phyloP scores from a whole-genome alignment of 2,888 invertebrate genomes.

The Epistrophe eligans region DNA sequence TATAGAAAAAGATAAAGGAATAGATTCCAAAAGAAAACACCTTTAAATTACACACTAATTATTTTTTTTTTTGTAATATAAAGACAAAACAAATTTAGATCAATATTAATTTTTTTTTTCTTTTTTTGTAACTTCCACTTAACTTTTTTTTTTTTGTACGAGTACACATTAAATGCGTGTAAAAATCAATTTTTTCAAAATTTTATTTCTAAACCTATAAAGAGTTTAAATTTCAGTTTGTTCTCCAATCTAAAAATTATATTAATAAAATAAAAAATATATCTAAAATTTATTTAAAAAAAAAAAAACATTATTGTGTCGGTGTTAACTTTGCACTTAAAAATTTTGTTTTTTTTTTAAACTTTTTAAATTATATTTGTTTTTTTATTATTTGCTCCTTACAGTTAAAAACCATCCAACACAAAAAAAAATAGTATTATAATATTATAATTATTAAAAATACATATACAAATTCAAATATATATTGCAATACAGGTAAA shows the following conservation, averaged over 20 bases:
- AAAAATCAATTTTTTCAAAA: constrained; percentile 38
- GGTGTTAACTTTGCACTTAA: constrained; percentile 63
- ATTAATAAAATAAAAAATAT: constrained; percentile 58
- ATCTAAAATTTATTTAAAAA: constrained; percentile 25
- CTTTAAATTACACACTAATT: constrained; percentile 66
- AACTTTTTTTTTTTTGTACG: constrained; percentile 15
- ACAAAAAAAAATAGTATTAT: constrained; percentile 61
- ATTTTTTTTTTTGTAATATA: constrained; percentile 48
- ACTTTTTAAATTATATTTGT: constrained; percentile 50
- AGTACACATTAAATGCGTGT: constrained; percentile 55
- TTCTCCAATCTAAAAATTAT: constrained; percentile 65
- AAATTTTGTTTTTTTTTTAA: constrained; percentile 53
- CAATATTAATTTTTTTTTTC: constrained; percentile 30
- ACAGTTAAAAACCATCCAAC: constrained; percentile 71
- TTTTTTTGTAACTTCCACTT: constrained; percentile 33
- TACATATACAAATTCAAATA: constrained; percentile 73
- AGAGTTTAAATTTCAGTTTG: constrained; percentile 44
- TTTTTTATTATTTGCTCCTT: constrained; percentile 59
- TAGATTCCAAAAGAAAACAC: constrained; percentile 71
- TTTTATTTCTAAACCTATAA: constrained; percentile 34
- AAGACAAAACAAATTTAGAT: constrained; percentile 60
- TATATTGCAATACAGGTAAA: constrained; percentile 76
- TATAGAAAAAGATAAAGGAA: constrained; percentile 75
- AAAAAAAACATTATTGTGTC: constrained; percentile 46
- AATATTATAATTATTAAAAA: constrained; percentile 69